phyloP scores from a whole-genome alignment of 2,797 vertebrate species.

The Myotis myotis region DNA sequence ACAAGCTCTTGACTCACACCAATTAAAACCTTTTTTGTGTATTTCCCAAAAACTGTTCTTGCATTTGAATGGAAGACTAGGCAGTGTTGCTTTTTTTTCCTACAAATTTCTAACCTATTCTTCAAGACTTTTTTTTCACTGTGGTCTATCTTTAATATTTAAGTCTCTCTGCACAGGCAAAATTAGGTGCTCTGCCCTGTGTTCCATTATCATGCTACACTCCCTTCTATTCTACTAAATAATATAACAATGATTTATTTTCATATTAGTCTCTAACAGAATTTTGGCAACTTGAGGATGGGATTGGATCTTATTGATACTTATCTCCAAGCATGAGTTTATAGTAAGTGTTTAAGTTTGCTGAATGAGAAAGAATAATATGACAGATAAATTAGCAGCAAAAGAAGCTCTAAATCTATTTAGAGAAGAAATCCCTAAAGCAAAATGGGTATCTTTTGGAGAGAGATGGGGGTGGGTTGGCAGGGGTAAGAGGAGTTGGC shows the following conservation, averaged over 20 bases:
- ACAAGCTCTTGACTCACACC: neutral
- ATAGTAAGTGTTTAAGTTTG: constrained; percentile 24
- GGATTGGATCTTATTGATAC: neutral
- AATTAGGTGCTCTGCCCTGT: neutral
- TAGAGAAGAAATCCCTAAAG: neutral
- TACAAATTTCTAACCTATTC: neutral
- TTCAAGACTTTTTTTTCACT: neutral
- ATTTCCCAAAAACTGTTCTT: neutral
- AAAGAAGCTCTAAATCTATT: neutral
- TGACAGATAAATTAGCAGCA: neutral
- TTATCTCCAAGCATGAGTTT: neutral
- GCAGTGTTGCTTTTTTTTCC: neutral
- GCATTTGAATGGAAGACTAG: neutral
- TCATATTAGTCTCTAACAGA: neutral
- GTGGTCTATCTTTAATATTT: neutral
- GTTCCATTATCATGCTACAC: neutral
- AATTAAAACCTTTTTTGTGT: neutral
- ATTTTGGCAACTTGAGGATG: neutral
- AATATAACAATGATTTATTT: neutral
- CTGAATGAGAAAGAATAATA: neutral
- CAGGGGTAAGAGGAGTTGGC: neutral
- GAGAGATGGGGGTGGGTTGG: neutral
- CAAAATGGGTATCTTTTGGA: neutral
- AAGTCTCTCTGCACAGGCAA: neutral
- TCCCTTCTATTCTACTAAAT: neutral